Evolutionary conservation across 2,888 invertebrate genomes (phyloP).

Genomic region (Monochamus alternatus): DNA sequence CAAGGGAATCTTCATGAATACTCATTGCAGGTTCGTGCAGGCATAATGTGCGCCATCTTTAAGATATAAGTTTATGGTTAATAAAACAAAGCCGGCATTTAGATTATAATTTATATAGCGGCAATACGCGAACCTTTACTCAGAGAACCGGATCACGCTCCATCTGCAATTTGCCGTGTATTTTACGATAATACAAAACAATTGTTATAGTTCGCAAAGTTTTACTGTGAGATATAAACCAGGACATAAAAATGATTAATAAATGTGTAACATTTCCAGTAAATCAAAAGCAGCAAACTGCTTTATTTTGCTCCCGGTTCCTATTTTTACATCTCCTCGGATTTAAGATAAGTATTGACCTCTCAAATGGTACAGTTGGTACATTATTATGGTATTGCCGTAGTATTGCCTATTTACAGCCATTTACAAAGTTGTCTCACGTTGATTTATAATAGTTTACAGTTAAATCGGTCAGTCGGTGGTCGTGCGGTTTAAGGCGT

Average conservation of each 20-base stretch:
- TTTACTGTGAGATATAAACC: conserved; percentile 31
- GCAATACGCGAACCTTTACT: not conserved
- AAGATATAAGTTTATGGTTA: conserved; percentile 2
- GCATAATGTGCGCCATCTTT: too few relatives aligned
- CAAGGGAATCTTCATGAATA: too few relatives aligned
- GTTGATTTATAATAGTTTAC: too few relatives aligned
- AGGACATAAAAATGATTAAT: conserved; percentile 37
- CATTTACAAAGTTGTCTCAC: conserved; percentile 29
- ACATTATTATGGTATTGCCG: conserved; percentile 4
- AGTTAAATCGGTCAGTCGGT: too few relatives aligned
- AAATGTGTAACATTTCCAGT: conserved; percentile 26
- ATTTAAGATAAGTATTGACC: conserved; percentile 10
- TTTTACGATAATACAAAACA: conserved; percentile 33
- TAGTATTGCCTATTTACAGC: conserved; percentile 18
- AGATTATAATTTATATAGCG: conserved; percentile 12
- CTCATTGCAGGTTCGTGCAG: too few relatives aligned
- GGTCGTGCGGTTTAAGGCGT: too few relatives aligned
- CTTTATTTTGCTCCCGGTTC: not conserved
- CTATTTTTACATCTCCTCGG: not conserved
- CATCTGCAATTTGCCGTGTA: conserved; percentile 30
- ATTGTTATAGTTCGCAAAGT: conserved; percentile 36
- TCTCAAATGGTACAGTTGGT: conserved; percentile 15
- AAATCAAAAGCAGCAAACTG: conserved; percentile 28
- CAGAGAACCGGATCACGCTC: conserved; percentile 19
- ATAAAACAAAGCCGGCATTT: not conserved